Percentiles rank a stretch among this genome's conserved stretches.
Conservation (phyloP, 2,888 invertebrate species). For the Pegoplata infirma region DNA sequence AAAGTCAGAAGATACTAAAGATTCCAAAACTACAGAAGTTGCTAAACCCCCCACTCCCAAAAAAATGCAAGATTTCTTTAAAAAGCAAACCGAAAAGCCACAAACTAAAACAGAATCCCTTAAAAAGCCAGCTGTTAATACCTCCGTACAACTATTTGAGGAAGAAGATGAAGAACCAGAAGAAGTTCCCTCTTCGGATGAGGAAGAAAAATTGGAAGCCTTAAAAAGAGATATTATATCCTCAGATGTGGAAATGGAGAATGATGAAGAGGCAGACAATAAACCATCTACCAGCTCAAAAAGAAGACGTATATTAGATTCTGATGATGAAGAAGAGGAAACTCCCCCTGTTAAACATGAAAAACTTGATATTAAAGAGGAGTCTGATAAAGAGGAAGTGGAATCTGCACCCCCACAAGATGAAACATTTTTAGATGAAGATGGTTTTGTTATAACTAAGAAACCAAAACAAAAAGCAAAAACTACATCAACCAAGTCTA, state of each 20-base stretch:
- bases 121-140: slow-evolving; percentile 65
- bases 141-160: slow-evolving; percentile 71
- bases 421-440: slow-evolving; percentile 75
- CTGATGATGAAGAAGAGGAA: slow-evolving; percentile 68
- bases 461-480: slow-evolving; percentile 66
- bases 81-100: slow-evolving; percentile 62
- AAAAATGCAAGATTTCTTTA: slow-evolving; percentile 65
- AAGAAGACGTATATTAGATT: slow-evolving; percentile 74
- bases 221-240: slow-evolving; percentile 69
- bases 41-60: slow-evolving; percentile 64
- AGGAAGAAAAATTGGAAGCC: slow-evolving; percentile 73
- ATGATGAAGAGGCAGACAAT: slow-evolving; percentile 61
- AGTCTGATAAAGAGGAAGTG: slow-evolving; percentile 58
- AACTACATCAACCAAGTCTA: slow-evolving; percentile 25
- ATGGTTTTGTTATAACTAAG: slow-evolving; percentile 75
- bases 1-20: slow-evolving; percentile 41
- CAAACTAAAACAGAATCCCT: slow-evolving; percentile 31
- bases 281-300: slow-evolving; percentile 65
- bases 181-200: slow-evolving; percentile 70
- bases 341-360: slow-evolving; percentile 65
- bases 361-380: slow-evolving; percentile 41
- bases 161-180: slow-evolving; percentile 63
- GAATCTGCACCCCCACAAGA: slow-evolving; percentile 61
- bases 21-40: slow-evolving; percentile 36
- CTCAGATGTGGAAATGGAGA: slow-evolving; percentile 65